Conservation (phyloP, 2,797 vertebrate species). For the Gobio occitaniae region DNA sequence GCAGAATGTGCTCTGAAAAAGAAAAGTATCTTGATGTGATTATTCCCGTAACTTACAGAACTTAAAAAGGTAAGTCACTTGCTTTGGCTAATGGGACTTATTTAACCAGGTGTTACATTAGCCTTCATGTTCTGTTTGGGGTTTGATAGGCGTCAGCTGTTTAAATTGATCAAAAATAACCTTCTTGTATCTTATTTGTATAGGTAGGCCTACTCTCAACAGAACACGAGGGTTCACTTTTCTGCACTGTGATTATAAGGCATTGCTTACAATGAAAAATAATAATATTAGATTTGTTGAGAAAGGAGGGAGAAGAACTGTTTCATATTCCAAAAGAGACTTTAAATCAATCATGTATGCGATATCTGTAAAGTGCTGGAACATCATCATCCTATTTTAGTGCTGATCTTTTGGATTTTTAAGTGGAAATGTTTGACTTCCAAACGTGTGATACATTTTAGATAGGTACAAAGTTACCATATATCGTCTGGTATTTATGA, state of each 20-base stretch:
- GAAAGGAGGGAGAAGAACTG: not conserved
- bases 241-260: conserved; percentile 10
- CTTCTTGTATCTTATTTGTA: too few species aligned
- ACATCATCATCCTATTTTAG: conserved; percentile 4
- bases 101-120: not conserved
- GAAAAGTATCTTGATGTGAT: not conserved
- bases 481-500: not conserved
- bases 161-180: not conserved
- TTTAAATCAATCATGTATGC: conserved; percentile 13
- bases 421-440: conserved; percentile 20
- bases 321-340: conserved; percentile 35
- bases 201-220: too few species aligned
- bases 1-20: not conserved
- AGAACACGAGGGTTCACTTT: not conserved
- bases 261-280: conserved; percentile 4
- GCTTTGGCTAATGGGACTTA: not conserved
- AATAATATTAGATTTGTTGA: not conserved
- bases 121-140: not conserved
- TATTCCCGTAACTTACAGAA: not conserved
- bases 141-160: not conserved
- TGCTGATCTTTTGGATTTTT: conserved; percentile 6
- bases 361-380: not conserved
- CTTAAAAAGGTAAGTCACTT: not conserved
- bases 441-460: conserved; percentile 2
- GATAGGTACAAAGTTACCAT: not conserved